Evolutionary conservation across 2,888 invertebrate genomes (phyloP), one percentile per base, ranked within the genome.

Genomic region (Pollenia labialis): DNA sequence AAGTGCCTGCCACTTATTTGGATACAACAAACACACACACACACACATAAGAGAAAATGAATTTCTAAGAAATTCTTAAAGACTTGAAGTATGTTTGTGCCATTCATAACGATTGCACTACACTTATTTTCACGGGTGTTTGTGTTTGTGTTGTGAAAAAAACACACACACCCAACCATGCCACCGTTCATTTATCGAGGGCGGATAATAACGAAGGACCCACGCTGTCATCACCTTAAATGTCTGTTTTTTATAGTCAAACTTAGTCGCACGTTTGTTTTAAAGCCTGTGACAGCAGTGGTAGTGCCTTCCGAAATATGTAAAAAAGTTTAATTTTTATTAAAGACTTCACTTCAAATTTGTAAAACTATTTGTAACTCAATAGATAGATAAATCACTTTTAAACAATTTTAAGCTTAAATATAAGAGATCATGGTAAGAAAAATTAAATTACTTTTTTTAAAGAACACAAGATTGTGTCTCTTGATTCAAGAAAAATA

Each of bases 211-310:
- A 64, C 44, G 68, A 79, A 87, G 84, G 84, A 81, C 87, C 87
- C 84, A 84, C 56, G 84, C 87, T 84, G 87, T 87, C 81, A 87
- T 84, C 84, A 84, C 84, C 87, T 87, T 87, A 60, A 80, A 60
- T 11, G 74, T 84, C 68, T 84, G 60, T 12, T 12, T 50, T 64
- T 66, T 18, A 68, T 64, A 42, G 71, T 44, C 52, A 12, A 77
- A 46, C 40, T 42, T 62, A 40, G 9, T 16, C 32, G 32, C 80
- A 46, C 9, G n/a, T 23, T 2, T 40, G 1, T 18, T 16, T n/a
- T 32, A 32, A 32, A 6, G 64, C 23, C 4, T 23, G 16, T 12
- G n/a, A 11, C 10, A 46, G 23, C 60, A 69, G 16, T 48, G 40
- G 68, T 60, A 60, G 46, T 60, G 75, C 68, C 69, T 75, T 75